Base-by-base conservation (phyloP, 2,797 vertebrate species). In the Syngnathus acus region DNA sequence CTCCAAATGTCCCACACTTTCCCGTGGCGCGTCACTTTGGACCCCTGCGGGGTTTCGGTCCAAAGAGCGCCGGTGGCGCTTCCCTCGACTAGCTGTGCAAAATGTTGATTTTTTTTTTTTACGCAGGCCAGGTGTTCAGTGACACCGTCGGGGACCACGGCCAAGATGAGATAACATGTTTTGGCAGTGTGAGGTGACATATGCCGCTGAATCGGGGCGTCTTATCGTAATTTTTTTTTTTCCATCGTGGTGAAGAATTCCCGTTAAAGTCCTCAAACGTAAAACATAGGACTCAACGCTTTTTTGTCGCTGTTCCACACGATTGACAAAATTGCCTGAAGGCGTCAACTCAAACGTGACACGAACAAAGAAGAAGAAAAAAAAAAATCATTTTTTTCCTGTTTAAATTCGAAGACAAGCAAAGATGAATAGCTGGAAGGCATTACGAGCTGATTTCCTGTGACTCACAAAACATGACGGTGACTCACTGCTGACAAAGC, bases 101-200 rank as follows among this genome's bases (percentile, higher is more conserved):
- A 16, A 72, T 70, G 61, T 62, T 55, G 23, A 23, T 14, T 69
- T 32, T 62, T 78, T 79, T 45, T 63, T 78, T 79, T 80, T 76
- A 67, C 68, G 71, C 2, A 21, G 61, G 72, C 72, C 80, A 82
- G 80, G 80, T 81, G 77, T 57, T 60, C 74, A 81, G 72, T 77
- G 81, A 79, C 73, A 83, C 65, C 59, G 75, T 78, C 74, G 50
- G 57, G 73, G 72, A 75, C 65, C 61, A 73, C 72, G 77, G 70
- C 60, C 70, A 73, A 32, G 54, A 68, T 40, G 65, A 68, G 19
- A 42, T 39, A 17, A 59, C 6, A 32, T 21, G 26, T 26, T 26
- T 54, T 54, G 32, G 32, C 57, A 19, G 32, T 14, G 4, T 5
- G 53, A 11, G 5, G 53, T 26, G 53, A 26, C 53, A 54, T 23